Evolutionary conservation across 2,797 vertebrate species (phyloP).

Genomic region (Eulemur albifrons): DNA sequence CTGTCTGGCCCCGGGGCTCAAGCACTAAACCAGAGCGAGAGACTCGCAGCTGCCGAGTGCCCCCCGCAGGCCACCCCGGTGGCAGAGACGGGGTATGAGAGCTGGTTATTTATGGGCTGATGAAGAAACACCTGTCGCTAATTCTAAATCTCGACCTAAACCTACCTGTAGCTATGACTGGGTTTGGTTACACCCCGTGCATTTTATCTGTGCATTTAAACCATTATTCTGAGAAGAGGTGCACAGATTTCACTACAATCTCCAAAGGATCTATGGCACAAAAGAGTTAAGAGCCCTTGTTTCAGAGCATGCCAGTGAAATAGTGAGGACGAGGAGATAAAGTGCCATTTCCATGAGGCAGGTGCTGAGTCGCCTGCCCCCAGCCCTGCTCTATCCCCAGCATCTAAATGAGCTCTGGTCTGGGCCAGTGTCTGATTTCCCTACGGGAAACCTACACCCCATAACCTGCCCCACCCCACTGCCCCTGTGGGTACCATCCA

Average conservation of each 20-base stretch:
- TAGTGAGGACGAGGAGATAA: neutral
- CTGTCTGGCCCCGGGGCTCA: neutral
- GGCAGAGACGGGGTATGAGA: neutral
- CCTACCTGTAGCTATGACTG: neutral
- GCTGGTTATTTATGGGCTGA: neutral
- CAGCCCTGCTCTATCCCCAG: neutral
- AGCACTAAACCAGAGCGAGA: fast-evolving
- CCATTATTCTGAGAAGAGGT: neutral
- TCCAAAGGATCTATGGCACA: neutral
- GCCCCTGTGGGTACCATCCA: neutral
- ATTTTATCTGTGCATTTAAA: neutral
- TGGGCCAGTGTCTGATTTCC: neutral
- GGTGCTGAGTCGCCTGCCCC: neutral
- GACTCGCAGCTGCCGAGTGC: no score
- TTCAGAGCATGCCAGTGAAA: neutral
- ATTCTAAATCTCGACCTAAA: neutral
- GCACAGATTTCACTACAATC: neutral
- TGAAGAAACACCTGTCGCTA: neutral
- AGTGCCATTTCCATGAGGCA: no score
- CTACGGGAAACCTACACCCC: neutral
- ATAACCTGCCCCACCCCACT: neutral
- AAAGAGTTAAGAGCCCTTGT: neutral
- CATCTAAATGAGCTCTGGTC: neutral
- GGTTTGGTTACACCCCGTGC: neutral
- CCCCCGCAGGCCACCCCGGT: fast-evolving